Percentiles rank a stretch among this genome's conserved stretches.
Conservation (phyloP, 2,113 vertebrate species). For the Morone saxatilis region DNA sequence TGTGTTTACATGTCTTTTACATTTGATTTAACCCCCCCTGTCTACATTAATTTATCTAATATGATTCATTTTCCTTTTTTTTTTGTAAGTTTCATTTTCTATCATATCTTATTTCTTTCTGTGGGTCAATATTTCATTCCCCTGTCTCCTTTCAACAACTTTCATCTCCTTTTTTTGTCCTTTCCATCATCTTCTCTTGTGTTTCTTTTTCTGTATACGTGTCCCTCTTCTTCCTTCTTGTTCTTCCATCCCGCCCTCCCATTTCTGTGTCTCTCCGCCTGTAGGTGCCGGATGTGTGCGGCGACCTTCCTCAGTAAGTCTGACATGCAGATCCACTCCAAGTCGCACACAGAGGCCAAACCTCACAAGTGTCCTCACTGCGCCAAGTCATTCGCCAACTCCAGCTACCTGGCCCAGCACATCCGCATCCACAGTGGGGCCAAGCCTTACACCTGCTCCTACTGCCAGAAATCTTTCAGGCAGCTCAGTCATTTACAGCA, state of each 20-base stretch:
- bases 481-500: constrained; percentile 99
- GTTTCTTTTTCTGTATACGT: constrained; percentile 32
- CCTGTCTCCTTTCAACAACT: constrained; percentile 5
- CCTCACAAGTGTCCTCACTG: constrained; percentile 99
- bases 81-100: constrained; percentile 31
- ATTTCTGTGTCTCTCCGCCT: constrained; percentile 85
- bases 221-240: constrained; percentile 51
- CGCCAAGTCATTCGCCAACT: constrained; percentile 99
- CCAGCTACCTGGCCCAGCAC: constrained; percentile 99
- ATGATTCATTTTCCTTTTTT: constrained; percentile 28
- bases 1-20: constrained; percentile 28
- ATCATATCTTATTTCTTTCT: constrained; percentile 48
- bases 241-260: constrained; percentile 69
- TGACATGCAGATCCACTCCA: constrained; percentile 99
- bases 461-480: constrained; percentile 99
- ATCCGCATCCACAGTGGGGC: constrained; percentile 99
- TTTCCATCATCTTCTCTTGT: constrained; percentile 22
- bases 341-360: constrained; percentile 99
- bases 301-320: constrained; percentile 99
- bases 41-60: constrained; percentile 39
- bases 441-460: constrained; percentile 99
- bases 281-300: constrained; percentile 99
- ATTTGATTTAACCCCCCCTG: constrained; percentile 30
- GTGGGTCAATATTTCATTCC: constrained; percentile 31
- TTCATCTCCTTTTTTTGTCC: background rate